phyloP scores from a whole-genome alignment of 2,888 invertebrate species.

The Volucella inanis region DNA sequence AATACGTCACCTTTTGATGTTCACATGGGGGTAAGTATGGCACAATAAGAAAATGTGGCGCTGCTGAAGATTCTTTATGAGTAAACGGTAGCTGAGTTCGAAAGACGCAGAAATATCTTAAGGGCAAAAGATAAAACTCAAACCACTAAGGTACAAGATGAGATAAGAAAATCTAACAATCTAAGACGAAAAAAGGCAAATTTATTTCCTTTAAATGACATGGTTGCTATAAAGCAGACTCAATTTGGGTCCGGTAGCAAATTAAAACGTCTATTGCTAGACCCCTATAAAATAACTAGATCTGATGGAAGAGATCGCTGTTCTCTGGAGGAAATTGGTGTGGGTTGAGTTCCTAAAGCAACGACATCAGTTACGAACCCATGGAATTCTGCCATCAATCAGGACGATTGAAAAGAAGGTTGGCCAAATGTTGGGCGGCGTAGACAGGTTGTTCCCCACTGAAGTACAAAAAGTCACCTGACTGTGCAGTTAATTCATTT shows the following conservation, averaged over 20 bases:
- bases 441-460: too few relatives aligned
- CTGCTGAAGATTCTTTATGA: slow-evolving; percentile 1
- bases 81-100: slow-evolving; percentile 1
- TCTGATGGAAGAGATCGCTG: slow-evolving; percentile 22
- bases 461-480: too few relatives aligned
- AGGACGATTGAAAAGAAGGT: too few relatives aligned
- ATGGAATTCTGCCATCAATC: too few relatives aligned
- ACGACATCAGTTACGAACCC: too few relatives aligned
- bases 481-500: too few relatives aligned
- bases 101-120: neutral
- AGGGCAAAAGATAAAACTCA: slow-evolving; percentile 5
- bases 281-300: slow-evolving; percentile 1
- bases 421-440: too few relatives aligned
- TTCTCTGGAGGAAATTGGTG: neutral
- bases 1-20: slow-evolving; percentile 21
- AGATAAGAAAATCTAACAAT: slow-evolving; percentile 10
- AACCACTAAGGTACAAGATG: slow-evolving; percentile 10
- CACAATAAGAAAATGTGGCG: slow-evolving; percentile 10
- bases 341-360: too few relatives aligned
- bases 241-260: neutral
- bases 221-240: slow-evolving; percentile 10
- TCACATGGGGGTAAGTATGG: slow-evolving; percentile 16
- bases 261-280: neutral
- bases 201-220: neutral
- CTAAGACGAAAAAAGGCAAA: slow-evolving; percentile 5